Conservation (phyloP, 2,797 vertebrate genomes). For the Enteromius afrohamiltoni region DNA sequence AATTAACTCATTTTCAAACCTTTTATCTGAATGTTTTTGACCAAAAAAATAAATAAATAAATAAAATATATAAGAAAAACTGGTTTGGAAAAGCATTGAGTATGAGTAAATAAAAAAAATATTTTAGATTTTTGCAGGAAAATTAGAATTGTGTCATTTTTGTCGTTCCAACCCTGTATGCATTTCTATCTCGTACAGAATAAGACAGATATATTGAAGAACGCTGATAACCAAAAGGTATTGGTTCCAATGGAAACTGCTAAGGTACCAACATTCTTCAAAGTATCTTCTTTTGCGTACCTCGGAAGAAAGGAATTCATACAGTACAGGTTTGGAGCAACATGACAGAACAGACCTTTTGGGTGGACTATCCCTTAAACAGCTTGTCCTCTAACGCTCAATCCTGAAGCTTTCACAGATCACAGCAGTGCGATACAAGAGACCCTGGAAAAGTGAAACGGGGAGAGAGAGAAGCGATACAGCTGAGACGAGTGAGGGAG, state of each 20-base stretch:
- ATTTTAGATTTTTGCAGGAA: not conserved
- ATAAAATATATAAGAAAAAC: not conserved
- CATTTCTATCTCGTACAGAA: not conserved
- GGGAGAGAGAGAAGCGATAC: not conserved
- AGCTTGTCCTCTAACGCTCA: conserved; percentile 21
- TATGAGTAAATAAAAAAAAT: not conserved
- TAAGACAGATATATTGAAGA: not conserved
- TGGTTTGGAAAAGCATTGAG: not conserved
- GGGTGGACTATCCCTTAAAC: not conserved
- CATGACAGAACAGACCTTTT: not conserved
- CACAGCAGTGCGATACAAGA: conserved; percentile 18
- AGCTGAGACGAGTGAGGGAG: conserved; percentile 16
- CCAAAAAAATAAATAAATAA: not conserved
- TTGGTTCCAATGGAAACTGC: not conserved
- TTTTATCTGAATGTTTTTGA: not conserved
- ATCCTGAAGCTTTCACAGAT: conserved; percentile 22
- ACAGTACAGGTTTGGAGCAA: not conserved
- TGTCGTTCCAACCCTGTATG: not conserved
- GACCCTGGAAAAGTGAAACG: conserved; percentile 15
- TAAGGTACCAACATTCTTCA: not conserved
- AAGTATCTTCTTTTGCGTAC: not conserved
- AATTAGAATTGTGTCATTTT: not conserved
- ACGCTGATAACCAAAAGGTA: not conserved
- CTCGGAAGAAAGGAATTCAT: not conserved
- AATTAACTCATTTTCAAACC: not conserved